phyloP scores from a whole-genome alignment of 1,140 invertebrate species.

The Ephestia elutella region DNA sequence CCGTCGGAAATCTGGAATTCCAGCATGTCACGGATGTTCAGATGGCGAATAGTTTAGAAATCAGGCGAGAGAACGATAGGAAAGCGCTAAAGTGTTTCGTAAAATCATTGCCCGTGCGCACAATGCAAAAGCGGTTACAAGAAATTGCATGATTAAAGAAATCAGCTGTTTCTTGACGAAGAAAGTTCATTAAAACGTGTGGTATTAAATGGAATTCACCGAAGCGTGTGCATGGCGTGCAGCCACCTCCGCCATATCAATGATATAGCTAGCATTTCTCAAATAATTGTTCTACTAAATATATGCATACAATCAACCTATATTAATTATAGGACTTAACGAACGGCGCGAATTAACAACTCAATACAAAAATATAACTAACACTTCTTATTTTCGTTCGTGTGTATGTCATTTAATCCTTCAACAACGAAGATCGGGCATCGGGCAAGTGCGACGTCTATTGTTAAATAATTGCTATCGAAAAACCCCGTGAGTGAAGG shows the following conservation, averaged over 20 bases:
- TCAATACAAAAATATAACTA: too few species aligned
- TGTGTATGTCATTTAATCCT: too few species aligned
- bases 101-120: slow-evolving; percentile 24
- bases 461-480: too few species aligned
- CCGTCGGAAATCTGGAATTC: slow-evolving; percentile 48
- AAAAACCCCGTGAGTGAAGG: too few species aligned
- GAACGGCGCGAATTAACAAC: too few species aligned
- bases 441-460: too few species aligned
- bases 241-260: too few species aligned
- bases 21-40: slow-evolving; percentile 54
- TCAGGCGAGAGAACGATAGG: slow-evolving; percentile 38
- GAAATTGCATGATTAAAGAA: slow-evolving; percentile 41
- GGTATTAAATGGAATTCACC: background rate
- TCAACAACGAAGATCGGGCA: too few species aligned
- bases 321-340: too few species aligned
- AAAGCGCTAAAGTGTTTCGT: slow-evolving; percentile 29
- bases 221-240: background rate
- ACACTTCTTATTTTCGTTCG: too few species aligned
- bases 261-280: background rate
- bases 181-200: slow-evolving; percentile 36
- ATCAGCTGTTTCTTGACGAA: slow-evolving; percentile 47
- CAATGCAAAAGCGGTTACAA: slow-evolving; percentile 28
- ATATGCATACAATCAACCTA: background rate
- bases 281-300: background rate
- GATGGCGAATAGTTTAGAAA: slow-evolving; percentile 40